Base-by-base conservation (phyloP, 1,140 invertebrate species). In the Eubasilissa regina region DNA sequence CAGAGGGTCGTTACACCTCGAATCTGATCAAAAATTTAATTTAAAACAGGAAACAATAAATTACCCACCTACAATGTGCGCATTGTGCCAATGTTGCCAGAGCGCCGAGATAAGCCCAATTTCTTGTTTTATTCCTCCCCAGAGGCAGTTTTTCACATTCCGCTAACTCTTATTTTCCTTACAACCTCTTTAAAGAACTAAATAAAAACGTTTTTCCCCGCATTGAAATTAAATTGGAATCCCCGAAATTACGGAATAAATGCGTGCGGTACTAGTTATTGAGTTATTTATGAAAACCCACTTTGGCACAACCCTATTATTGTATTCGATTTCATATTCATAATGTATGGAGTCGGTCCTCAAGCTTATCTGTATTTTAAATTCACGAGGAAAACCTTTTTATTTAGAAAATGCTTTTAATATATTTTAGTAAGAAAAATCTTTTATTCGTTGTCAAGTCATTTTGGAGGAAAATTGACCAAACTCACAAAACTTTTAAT, bases 1-100 rank as follows among this genome's bases (percentile, higher is more conserved):
- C 53, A 15, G n/a, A 55, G n/a, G 19, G 19, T 62, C 9, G 58
- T 12, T 11, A 47, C 64, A 17, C 8, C 47, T 48, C 21, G 58
- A 75, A 75, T 44, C 19, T 15, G 51, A 56, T 25, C 21, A 19
- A 75, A 75, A 56, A n/a, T 74, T 82, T 82, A 48, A 80, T 82
- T 80, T 80, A 77, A 82, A 78, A 80, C 51, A 78, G 81, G 81
- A 82, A 82, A 53, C 75, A 44, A 82, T 82, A 82, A 77, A 80
- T 82, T 78, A 55, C 44, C 53, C 58, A 35, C 47, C 13, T 75
- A 62, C 73, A 72, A 75, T 60, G 35, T 75, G 43, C n/a, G 78
- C 72, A 77, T 80, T 79, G 80, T 81, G 77, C 76, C 72, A 48
- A 73, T 66, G 48, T 81, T 79, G 21, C 17, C 25, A 74, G 47